These are phyloP conservation scores for Rhynchonycteris naso DNA, from an alignment of 2,797 vertebrate species.

Conservation along the genomic window DNA sequence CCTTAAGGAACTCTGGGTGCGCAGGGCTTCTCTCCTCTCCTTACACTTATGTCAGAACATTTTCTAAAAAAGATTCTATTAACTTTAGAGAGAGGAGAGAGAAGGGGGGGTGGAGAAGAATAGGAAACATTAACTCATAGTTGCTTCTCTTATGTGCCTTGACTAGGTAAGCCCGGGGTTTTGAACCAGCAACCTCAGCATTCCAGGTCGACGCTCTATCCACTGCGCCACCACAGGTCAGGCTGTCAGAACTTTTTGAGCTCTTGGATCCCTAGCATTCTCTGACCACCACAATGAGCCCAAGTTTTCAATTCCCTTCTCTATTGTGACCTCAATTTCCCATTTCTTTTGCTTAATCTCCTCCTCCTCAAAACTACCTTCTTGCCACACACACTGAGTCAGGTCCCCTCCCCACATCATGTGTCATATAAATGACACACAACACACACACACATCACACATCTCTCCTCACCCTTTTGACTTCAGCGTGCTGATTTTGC, in stretches of 20 bases:
- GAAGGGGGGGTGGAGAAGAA: neutral
- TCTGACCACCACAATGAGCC: neutral
- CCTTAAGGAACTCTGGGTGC: fast-evolving
- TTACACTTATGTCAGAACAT: neutral
- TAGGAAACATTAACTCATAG: no score
- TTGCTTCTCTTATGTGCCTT: no score
- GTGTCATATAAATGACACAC: neutral
- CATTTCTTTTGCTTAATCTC: neutral
- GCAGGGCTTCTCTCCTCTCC: neutral
- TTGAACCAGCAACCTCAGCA: no score
- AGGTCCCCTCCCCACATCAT: neutral
- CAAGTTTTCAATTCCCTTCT: neutral
- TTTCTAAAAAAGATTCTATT: no score
- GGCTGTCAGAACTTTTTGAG: neutral
- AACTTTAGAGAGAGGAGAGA: neutral
- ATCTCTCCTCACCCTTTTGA: neutral
- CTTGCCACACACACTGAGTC: neutral
- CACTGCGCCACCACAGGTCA: neutral
- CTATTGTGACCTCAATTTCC: conserved; percentile 12
- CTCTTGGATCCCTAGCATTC: neutral
- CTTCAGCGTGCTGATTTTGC: neutral
- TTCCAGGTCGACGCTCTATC: neutral
- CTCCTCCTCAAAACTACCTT: neutral
- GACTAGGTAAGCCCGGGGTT: no score
- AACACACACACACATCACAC: neutral